phyloP scores from a whole-genome alignment of 2,888 invertebrate species.

The Zele albiditarsus region DNA sequence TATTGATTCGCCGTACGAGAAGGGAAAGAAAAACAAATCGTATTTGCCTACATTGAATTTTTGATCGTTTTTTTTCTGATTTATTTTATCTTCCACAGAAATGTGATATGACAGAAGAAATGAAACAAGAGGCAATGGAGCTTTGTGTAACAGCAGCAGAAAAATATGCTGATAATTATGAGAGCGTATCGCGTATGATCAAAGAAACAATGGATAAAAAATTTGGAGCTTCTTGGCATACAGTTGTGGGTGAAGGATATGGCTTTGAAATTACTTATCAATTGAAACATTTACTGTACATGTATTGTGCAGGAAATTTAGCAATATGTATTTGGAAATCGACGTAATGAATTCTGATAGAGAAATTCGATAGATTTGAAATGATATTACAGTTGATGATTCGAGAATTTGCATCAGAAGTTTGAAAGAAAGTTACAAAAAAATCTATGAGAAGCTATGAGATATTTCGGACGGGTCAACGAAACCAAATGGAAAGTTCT shows the following conservation, averaged over 20 bases:
- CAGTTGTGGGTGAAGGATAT: conserved; percentile 80
- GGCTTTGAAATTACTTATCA: conserved; percentile 81
- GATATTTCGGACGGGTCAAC: background rate
- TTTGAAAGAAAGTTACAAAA: background rate
- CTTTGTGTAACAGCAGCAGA: conserved; percentile 94
- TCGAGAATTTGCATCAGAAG: background rate
- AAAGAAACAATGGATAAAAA: conserved; percentile 94
- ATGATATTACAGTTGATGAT: background rate
- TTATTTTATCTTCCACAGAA: conserved; percentile 52
- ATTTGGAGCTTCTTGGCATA: conserved; percentile 82
- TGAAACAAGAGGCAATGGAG: conserved; percentile 90
- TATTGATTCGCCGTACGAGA: background rate
- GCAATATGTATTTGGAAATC: conserved; percentile 81
- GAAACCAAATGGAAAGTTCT: background rate
- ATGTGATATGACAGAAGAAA: conserved; percentile 80
- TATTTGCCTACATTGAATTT: no score
- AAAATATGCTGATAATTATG: conserved; percentile 85
- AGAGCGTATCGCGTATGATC: conserved; percentile 93
- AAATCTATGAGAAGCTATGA: background rate
- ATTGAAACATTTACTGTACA: conserved; percentile 76
- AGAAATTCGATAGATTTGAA: background rate
- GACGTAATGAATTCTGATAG: conserved; percentile 57
- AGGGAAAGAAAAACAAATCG: background rate
- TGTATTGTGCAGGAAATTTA: conserved; percentile 79
- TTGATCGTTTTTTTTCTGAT: background rate